phyloP scores from a whole-genome alignment of 2,888 invertebrate species.

The Ophion costatus region DNA sequence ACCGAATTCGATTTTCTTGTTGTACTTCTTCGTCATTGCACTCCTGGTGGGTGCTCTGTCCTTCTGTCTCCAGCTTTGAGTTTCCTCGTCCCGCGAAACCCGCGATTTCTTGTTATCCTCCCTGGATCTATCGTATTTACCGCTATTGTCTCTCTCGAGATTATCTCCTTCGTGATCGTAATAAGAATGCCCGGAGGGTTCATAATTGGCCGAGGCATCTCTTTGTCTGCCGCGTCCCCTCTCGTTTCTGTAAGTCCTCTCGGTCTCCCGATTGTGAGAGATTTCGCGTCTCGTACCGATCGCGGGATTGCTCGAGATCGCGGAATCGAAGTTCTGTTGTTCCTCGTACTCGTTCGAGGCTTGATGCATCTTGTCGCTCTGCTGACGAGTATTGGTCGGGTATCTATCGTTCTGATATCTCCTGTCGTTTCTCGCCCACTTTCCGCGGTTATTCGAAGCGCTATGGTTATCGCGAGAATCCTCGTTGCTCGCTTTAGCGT shows the following conservation, averaged over 20 bases:
- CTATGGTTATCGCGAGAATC: conserved; percentile 48
- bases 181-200: conserved; percentile 72
- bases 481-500: conserved; percentile 25
- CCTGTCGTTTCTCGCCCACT: conserved; percentile 65
- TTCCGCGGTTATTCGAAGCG: conserved; percentile 35
- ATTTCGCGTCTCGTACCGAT: conserved; percentile 44
- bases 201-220: conserved; percentile 67
- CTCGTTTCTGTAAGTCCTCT: conserved; percentile 51
- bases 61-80: conserved; percentile 76
- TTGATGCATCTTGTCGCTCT: conserved; percentile 30
- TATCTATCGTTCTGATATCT: conserved; percentile 74
- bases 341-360: conserved; percentile 50
- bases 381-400: conserved; percentile 57
- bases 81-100: conserved; percentile 68
- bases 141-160: conserved; percentile 48
- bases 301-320: conserved; percentile 29
- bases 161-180: conserved; percentile 70
- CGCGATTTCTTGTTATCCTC: conserved; percentile 67
- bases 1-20: conserved; percentile 75
- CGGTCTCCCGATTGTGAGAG: conserved; percentile 47
- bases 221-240: conserved; percentile 50
- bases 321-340: conserved; percentile 37
- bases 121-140: conserved; percentile 47
- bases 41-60: conserved; percentile 65
- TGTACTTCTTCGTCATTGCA: conserved; percentile 67